A percentile compares a stretch with the other conserved stretches of the same genome.
Conservation (phyloP, 2,113 vertebrate species). For the Atlantisia rogersi region DNA sequence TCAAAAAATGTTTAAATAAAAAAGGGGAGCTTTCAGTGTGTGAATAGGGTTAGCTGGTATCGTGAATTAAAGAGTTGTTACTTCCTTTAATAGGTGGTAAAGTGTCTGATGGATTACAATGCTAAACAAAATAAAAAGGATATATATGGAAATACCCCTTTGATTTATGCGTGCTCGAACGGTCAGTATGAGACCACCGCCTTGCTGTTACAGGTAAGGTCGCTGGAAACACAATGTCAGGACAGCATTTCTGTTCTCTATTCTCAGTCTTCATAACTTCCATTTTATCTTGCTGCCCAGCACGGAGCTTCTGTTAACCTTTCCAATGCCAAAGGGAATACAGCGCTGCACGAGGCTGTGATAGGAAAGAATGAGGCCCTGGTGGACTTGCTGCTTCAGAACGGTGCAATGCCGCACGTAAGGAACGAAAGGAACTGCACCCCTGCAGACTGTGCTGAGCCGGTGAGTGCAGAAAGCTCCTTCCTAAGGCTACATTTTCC, state of each 20-base stretch:
- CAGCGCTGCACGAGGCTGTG: constrained; percentile 89
- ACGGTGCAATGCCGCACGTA: constrained; percentile 77
- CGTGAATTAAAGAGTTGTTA: not conserved
- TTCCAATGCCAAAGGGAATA: constrained; percentile 86
- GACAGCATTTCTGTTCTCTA: not conserved
- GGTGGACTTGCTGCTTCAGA: constrained; percentile 86
- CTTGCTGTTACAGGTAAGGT: constrained; percentile 84
- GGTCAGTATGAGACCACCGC: constrained; percentile 83
- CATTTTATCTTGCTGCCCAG: constrained; percentile 56
- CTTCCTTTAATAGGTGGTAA: constrained; percentile 82
- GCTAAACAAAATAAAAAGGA: constrained; percentile 93
- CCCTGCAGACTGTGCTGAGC: constrained; percentile 83
- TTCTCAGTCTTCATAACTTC: not conserved
- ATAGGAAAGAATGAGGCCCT: constrained; percentile 72
- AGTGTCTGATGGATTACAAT: constrained; percentile 83
- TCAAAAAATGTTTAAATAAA: not conserved
- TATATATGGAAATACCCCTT: constrained; percentile 89
- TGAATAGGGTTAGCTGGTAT: not conserved
- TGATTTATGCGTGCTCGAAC: constrained; percentile 86
- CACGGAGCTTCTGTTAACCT: constrained; percentile 83
- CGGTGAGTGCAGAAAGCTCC: constrained; percentile 60
- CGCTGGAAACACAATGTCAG: not conserved
- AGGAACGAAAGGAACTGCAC: constrained; percentile 85
- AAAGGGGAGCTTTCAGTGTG: not conserved
- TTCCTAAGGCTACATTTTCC: not conserved